Evolutionary conservation across 2,797 vertebrate genomes (phyloP).

Genomic region (Furcifer pardalis): DNA sequence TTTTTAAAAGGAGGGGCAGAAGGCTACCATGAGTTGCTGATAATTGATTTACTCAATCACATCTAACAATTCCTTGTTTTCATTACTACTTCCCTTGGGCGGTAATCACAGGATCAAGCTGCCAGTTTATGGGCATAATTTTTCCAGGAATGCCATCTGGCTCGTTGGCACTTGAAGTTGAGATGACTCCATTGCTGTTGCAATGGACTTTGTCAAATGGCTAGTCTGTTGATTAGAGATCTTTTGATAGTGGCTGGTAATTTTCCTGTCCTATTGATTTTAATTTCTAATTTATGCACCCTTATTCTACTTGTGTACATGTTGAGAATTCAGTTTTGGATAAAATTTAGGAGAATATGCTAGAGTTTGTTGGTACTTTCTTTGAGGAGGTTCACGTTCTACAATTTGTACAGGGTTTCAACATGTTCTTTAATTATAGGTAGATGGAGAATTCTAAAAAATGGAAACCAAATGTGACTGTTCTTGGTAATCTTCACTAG

Average conservation of each 20-base stretch:
- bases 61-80: constrained; percentile 77
- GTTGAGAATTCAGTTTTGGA: constrained; percentile 7
- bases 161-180: constrained; percentile 78
- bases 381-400: constrained; percentile 10
- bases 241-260: constrained; percentile 58
- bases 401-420: constrained; percentile 24
- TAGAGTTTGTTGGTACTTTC: constrained; percentile 4
- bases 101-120: constrained; percentile 79
- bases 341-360: constrained; percentile 6
- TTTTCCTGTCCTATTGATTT: constrained; percentile 59
- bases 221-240: constrained; percentile 63
- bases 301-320: not conserved
- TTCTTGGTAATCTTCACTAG: not conserved
- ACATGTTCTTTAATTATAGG: not conserved
- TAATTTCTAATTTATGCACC: constrained; percentile 48
- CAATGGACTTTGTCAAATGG: constrained; percentile 75
- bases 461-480: not conserved
- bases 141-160: constrained; percentile 83
- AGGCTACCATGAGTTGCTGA: constrained; percentile 66
- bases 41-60: constrained; percentile 79
- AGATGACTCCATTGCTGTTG: constrained; percentile 73
- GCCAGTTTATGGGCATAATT: constrained; percentile 81
- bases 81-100: constrained; percentile 80
- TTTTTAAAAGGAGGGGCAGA: constrained; percentile 63
- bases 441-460: not conserved